Percentiles rank a stretch among this genome's conserved stretches.
Evolutionary conservation across 2,888 invertebrate genomes (phyloP).

Genomic region (Neria commutata): DNA sequence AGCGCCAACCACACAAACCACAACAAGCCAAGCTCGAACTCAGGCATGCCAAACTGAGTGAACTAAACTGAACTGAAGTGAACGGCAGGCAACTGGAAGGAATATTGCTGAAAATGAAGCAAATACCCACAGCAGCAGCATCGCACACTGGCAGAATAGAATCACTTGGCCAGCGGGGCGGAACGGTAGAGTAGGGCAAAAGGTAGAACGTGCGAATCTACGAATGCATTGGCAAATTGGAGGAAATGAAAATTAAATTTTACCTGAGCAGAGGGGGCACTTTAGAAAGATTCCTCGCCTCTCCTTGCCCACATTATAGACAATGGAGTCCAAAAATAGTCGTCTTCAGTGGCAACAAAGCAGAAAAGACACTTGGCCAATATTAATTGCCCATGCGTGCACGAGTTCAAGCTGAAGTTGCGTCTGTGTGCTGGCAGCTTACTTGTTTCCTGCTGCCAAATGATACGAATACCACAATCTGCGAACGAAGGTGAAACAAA

Average conservation of each 20-base stretch:
- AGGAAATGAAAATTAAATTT: conserved; percentile 38
- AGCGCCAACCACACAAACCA: neutral
- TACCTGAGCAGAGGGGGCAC: conserved; percentile 20
- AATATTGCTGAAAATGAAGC: no score
- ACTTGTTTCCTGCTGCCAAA: neutral
- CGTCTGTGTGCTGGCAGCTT: conserved; percentile 4
- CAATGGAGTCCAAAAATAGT: conserved; percentile 10
- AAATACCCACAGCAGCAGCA: no score
- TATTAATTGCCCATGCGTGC: conserved; percentile 59
- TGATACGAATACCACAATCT: neutral
- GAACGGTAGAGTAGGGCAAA: no score
- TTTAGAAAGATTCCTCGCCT: conserved; percentile 37
- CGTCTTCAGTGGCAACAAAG: conserved; percentile 22
- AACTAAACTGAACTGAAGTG: no score
- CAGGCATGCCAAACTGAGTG: neutral
- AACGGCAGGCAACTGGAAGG: no score
- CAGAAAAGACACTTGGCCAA: conserved; percentile 37
- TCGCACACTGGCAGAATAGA: no score
- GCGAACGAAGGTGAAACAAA: conserved; percentile 60
- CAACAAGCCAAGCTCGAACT: neutral
- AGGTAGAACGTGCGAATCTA: no score
- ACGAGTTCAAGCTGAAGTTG: conserved; percentile 51
- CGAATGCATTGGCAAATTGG: neutral
- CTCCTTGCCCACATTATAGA: conserved; percentile 42
- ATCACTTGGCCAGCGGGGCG: no score